These are phyloP conservation scores for Morinoia aosen DNA, from an alignment of 2,888 invertebrate species.

Conservation along the genomic window DNA sequence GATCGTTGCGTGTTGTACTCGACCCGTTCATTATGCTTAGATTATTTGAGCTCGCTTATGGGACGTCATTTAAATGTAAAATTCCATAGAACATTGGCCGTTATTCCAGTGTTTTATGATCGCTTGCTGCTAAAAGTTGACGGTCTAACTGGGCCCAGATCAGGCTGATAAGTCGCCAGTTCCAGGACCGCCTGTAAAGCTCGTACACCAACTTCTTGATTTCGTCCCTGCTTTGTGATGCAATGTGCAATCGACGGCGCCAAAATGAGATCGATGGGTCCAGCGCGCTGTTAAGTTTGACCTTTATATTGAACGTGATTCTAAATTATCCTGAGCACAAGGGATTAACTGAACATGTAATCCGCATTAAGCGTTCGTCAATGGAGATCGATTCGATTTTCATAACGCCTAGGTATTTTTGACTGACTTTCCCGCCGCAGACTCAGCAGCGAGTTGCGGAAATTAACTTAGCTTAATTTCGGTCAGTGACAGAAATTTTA, in stretches of 20 bases:
- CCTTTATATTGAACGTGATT: neutral
- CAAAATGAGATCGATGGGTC: neutral
- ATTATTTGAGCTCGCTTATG: constrained; percentile 42
- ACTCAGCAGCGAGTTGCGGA: neutral
- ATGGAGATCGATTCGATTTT: neutral
- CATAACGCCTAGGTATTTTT: neutral
- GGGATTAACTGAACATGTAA: neutral
- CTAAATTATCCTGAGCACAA: neutral
- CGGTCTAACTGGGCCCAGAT: constrained; percentile 26
- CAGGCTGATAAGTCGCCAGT: neutral
- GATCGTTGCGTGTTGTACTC: constrained; percentile 18
- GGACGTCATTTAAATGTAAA: constrained; percentile 49
- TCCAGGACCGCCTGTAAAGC: neutral
- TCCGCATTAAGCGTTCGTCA: neutral
- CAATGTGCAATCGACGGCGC: neutral
- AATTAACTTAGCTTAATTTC: neutral
- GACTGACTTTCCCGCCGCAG: neutral
- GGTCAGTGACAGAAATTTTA: neutral
- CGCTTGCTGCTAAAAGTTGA: constrained; percentile 48
- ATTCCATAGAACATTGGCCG: constrained; percentile 27
- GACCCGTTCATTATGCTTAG: constrained; percentile 40
- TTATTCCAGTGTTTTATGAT: constrained; percentile 3
- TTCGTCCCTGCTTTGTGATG: neutral
- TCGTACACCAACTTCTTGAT: neutral
- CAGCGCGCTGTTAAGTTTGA: neutral